A percentile compares a stretch with the other conserved stretches of the same genome.
phyloP scores from a whole-genome alignment of 2,888 invertebrate genomes.

The Hypercompe scribonia region DNA sequence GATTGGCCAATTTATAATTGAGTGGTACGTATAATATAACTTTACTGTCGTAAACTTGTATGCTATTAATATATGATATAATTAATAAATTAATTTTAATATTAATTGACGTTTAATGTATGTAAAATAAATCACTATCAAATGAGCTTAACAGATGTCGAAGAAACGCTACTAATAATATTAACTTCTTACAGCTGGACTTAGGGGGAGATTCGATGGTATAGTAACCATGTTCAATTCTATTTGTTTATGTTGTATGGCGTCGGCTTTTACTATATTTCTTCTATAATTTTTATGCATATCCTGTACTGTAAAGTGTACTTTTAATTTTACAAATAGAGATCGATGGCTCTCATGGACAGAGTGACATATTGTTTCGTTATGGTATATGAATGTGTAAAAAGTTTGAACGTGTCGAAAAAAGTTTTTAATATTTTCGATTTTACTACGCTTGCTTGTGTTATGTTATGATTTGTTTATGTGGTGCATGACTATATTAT shows the following conservation, averaged over 20 bases:
- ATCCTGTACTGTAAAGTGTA: background rate
- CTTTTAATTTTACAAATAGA: background rate
- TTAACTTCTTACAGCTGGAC: slow-evolving; percentile 69
- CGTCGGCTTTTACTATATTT: slow-evolving; percentile 34
- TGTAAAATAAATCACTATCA: too few species aligned
- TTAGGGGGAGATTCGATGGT: slow-evolving; percentile 73
- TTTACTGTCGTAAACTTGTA: too few species aligned
- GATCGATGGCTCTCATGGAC: background rate
- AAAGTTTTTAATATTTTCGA: too few species aligned
- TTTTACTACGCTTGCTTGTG: too few species aligned
- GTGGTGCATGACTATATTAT: background rate
- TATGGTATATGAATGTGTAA: background rate
- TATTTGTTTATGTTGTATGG: slow-evolving; percentile 40
- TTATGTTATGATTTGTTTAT: too few species aligned
- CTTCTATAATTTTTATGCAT: background rate
- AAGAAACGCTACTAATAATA: slow-evolving; percentile 30
- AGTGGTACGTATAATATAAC: too few species aligned
- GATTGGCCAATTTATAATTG: too few species aligned
- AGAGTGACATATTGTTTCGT: background rate
- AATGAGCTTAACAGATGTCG: background rate
- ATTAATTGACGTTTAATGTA: too few species aligned
- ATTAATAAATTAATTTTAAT: background rate
- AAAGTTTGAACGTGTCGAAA: background rate
- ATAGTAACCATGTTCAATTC: slow-evolving; percentile 72
- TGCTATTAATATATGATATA: too few species aligned